Conservation (phyloP, 2,113 vertebrate species). For the Piprites chloris region DNA sequence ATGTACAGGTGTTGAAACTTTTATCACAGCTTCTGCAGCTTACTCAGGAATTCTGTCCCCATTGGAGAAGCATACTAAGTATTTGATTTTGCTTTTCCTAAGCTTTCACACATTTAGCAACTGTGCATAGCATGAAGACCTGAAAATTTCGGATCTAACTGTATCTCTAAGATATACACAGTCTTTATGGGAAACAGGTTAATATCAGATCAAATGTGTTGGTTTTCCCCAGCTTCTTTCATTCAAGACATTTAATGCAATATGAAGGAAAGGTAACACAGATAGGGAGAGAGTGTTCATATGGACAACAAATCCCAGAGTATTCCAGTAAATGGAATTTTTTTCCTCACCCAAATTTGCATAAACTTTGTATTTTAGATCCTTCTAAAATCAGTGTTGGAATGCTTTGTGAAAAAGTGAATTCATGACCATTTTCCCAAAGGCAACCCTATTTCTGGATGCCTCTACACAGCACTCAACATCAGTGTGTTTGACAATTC, state of each 20-base stretch:
- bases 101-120: neutral
- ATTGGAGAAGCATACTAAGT: neutral
- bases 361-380: neutral
- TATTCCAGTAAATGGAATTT: neutral
- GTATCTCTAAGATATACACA: neutral
- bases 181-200: neutral
- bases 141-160: neutral
- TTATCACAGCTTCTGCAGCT: neutral
- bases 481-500: neutral
- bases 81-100: neutral
- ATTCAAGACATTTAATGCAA: neutral
- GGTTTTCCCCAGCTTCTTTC: neutral
- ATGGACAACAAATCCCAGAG: neutral
- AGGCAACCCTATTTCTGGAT: neutral
- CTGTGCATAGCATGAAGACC: neutral
- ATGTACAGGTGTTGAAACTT: neutral
- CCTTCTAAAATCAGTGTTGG: neutral
- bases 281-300: neutral
- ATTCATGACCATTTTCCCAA: neutral
- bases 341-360: neutral
- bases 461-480: neutral
- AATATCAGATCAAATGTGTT: neutral
- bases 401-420: neutral
- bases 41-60: neutral
- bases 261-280: neutral